Evolutionary conservation across 2,888 invertebrate species (phyloP).

Genomic region (Heliconius hortense): DNA sequence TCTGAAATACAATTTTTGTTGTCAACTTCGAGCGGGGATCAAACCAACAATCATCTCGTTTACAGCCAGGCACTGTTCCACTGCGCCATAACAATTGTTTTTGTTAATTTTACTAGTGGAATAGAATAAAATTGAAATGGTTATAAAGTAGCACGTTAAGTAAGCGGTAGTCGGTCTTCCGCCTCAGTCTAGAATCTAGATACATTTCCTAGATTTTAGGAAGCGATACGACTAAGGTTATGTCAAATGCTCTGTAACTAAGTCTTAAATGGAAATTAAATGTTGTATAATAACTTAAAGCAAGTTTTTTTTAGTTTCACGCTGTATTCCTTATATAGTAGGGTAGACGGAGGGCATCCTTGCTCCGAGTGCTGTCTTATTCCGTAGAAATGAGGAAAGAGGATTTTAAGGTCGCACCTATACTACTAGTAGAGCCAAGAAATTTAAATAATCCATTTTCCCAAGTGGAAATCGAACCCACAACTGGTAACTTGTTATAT

Average conservation of each 20-base stretch:
- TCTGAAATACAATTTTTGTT: no score
- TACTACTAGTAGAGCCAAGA: no score
- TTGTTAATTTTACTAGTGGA: not conserved
- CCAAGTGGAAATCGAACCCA: no score
- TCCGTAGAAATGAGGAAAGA: no score
- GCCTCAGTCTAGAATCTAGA: constrained; percentile 13
- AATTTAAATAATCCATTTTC: no score
- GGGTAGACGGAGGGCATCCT: no score
- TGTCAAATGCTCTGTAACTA: not conserved
- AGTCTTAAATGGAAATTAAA: constrained; percentile 1
- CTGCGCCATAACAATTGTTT: not conserved
- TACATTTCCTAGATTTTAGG: constrained; percentile 26
- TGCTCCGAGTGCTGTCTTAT: no score
- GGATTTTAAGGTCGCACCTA: no score
- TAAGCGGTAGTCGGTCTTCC: constrained; percentile 24
- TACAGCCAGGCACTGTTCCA: not conserved
- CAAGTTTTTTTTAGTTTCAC: not conserved
- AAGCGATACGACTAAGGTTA: constrained; percentile 20
- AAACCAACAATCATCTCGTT: not conserved
- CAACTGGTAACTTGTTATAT: no score
- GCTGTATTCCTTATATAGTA: not conserved
- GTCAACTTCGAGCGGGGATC: not conserved
- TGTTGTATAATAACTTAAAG: not conserved
- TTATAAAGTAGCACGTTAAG: constrained; percentile 3
- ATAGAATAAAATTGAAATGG: not conserved